Evolutionary conservation across 2,888 invertebrate genomes (phyloP).

Genomic region (Callimorpha dominula): DNA sequence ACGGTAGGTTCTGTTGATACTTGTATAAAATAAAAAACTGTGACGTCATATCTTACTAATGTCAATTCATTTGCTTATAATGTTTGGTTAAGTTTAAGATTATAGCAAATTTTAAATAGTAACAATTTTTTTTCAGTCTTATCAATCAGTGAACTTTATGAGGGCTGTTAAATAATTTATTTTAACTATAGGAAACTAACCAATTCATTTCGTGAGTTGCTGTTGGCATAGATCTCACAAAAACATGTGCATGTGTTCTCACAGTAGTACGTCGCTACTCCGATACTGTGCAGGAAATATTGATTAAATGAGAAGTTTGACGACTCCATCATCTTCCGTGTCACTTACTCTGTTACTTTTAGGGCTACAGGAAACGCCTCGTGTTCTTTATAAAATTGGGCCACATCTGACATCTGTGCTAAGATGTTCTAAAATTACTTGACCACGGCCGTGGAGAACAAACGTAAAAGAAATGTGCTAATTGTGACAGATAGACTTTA

Average conservation of each 20-base stretch:
- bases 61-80: no score
- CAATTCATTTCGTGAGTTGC: background rate
- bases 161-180: no score
- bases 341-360: background rate
- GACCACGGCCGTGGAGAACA: no score
- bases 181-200: no score
- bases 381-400: background rate
- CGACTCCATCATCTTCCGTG: background rate
- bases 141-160: no score
- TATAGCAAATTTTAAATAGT: no score
- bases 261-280: background rate
- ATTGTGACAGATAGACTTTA: background rate
- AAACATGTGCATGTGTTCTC: background rate
- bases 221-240: background rate
- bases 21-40: no score
- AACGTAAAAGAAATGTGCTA: no score
- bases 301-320: background rate
- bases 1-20: no score
- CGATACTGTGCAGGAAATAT: background rate
- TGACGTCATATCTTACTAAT: no score
- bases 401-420: background rate
- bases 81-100: no score
- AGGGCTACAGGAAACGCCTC: background rate
- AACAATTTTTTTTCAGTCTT: no score
- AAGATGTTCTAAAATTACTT: background rate